Conservation (phyloP, 2,888 invertebrate species). For the Ornithoptera priamus region DNA sequence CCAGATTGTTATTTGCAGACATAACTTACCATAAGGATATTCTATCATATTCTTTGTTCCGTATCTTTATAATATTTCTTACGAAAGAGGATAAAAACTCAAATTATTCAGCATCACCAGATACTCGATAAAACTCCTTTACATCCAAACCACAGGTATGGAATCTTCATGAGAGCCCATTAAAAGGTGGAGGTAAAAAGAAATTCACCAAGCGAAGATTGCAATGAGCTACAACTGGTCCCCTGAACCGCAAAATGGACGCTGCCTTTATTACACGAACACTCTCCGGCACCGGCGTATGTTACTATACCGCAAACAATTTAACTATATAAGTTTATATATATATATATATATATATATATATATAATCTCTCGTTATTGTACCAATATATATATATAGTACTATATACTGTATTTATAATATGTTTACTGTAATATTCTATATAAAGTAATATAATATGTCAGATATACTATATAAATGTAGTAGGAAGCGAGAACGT, state of each 20-base stretch:
- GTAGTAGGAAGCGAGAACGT: too few relatives aligned
- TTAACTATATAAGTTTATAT: background rate
- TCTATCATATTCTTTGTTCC: too few relatives aligned
- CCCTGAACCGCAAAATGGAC: conserved; percentile 27
- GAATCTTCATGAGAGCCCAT: conserved; percentile 25
- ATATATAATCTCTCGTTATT: background rate
- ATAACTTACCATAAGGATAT: too few relatives aligned
- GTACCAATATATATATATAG: background rate
- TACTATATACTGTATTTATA: too few relatives aligned
- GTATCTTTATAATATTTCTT: too few relatives aligned
- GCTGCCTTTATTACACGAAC: conserved; percentile 21
- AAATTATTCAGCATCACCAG: background rate
- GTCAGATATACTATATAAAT: too few relatives aligned
- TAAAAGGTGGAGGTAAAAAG: conserved; percentile 12
- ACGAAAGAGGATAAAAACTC: too few relatives aligned
- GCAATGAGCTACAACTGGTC: conserved; percentile 23
- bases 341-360: background rate
- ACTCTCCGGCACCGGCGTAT: conserved; percentile 9
- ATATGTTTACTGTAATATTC: too few relatives aligned
- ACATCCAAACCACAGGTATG: conserved; percentile 22
- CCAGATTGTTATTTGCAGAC: too few relatives aligned
- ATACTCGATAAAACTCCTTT: background rate
- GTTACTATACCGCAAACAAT: conserved; percentile 22
- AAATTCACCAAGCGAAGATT: conserved; percentile 23
- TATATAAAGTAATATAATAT: too few relatives aligned